Evolutionary conservation across 2,888 invertebrate genomes (phyloP).

Genomic region (Gymnocheta viridis): DNA sequence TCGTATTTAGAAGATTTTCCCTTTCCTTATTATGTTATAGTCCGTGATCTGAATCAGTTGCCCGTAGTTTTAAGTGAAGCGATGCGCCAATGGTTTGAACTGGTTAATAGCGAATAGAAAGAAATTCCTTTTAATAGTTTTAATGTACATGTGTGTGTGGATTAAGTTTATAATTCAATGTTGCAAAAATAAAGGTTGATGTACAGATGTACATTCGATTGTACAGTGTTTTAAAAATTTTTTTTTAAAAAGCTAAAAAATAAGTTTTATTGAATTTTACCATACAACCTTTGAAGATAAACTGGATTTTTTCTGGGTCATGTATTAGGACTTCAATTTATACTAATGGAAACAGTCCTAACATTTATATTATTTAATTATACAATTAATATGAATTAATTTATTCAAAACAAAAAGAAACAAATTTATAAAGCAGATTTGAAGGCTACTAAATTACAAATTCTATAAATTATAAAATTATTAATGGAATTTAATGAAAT

Average conservation of each 20-base stretch:
- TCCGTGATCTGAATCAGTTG: slow-evolving; percentile 93
- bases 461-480: no score
- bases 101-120: slow-evolving; percentile 85
- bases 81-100: slow-evolving; percentile 98
- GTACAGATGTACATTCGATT: neutral
- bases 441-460: no score
- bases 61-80: slow-evolving; percentile 97
- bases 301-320: no score
- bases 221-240: neutral
- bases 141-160: neutral
- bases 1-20: slow-evolving; percentile 98
- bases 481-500: no score
- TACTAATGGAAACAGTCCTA: no score
- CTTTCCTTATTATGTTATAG: slow-evolving; percentile 98
- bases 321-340: no score
- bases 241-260: neutral
- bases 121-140: neutral
- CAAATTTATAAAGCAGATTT: no score
- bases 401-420: no score
- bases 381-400: no score
- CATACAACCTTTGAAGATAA: neutral
- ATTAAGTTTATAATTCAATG: neutral
- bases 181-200: neutral
- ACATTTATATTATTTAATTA: no score
- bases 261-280: neutral